Conservation (phyloP, 2,113 vertebrate genomes). For the Ceyx melanurus region DNA sequence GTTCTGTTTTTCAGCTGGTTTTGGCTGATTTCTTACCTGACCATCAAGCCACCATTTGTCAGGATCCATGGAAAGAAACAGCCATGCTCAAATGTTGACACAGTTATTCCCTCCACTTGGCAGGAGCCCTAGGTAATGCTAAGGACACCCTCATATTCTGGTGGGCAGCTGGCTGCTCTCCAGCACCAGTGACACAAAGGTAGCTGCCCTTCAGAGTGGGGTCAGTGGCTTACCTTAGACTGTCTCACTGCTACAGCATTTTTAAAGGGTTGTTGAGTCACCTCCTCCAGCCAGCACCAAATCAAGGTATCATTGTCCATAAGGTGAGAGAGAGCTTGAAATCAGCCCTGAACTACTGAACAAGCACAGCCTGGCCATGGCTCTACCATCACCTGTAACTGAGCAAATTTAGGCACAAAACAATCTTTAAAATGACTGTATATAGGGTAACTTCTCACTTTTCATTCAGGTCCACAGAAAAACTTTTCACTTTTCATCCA, state of each 20-base stretch:
- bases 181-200: not conserved
- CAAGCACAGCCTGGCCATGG: not conserved
- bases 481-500: not conserved
- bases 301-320: rapidly evolving
- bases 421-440: not conserved
- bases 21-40: not conserved
- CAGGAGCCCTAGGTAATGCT: not conserved
- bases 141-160: too few species aligned
- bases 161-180: not conserved
- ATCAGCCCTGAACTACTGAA: not conserved
- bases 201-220: not conserved
- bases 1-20: not conserved
- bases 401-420: not conserved
- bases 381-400: not conserved
- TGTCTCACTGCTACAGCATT: not conserved
- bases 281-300: not conserved
- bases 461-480: not conserved
- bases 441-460: not conserved
- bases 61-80: not conserved
- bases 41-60: not conserved
- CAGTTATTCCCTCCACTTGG: not conserved
- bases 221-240: not conserved
- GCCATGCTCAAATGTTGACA: not conserved
- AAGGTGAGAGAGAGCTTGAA: not conserved
- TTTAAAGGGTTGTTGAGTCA: not conserved